Conservation (phyloP, 2,113 vertebrate species). For the Serilophus lunatus region DNA sequence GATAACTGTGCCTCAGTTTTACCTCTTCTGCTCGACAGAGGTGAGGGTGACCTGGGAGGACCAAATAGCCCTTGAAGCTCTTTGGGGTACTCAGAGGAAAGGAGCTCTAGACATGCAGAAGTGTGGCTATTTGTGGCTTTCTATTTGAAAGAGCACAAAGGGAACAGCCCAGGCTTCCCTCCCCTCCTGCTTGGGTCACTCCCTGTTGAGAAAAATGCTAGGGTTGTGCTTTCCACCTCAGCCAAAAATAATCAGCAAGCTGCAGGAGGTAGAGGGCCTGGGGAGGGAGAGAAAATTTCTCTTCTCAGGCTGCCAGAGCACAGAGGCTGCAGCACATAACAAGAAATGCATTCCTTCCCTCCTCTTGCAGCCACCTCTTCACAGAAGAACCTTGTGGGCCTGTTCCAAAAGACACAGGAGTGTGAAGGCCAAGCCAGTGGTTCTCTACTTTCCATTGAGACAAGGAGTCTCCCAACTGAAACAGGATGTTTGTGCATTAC, state of each 20-base stretch:
- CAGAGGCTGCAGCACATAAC: background rate
- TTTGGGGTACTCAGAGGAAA: background rate
- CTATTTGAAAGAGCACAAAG: background rate
- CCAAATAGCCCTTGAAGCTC: background rate
- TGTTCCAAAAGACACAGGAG: constrained; percentile 13
- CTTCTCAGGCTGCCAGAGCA: background rate
- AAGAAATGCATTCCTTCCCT: constrained; percentile 13
- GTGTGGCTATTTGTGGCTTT: no score
- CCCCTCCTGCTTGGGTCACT: background rate
- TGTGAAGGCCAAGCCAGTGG: background rate
- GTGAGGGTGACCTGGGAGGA: background rate
- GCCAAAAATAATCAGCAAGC: constrained; percentile 57
- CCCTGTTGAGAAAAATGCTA: background rate
- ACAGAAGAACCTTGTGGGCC: background rate
- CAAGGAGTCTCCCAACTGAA: background rate
- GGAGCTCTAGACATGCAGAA: background rate
- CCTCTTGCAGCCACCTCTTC: constrained; percentile 8
- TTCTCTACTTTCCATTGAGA: background rate
- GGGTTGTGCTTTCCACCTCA: constrained; percentile 22
- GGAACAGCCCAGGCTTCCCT: background rate
- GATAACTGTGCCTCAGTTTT: background rate
- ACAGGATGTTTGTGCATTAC: background rate
- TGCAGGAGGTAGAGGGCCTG: constrained; percentile 26
- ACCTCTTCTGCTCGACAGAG: background rate
- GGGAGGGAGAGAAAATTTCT: background rate